Evolutionary conservation across 1,140 invertebrate species (phyloP).

Genomic region (Drosophila triauraria): DNA sequence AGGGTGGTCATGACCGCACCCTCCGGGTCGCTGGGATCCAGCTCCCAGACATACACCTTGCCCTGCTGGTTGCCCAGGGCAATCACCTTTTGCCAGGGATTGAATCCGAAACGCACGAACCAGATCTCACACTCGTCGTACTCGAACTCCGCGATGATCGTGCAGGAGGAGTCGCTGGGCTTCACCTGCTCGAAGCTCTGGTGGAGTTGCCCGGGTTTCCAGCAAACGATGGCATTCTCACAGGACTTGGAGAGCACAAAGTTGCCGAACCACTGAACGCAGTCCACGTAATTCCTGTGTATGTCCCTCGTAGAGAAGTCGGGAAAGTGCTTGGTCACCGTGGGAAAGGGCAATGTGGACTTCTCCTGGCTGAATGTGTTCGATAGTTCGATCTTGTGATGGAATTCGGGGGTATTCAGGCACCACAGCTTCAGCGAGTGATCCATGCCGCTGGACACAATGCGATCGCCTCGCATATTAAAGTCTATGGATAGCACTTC

Average conservation of each 20-base stretch:
- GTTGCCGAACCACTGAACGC: conserved; percentile 98
- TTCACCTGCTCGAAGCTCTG: conserved; percentile 70
- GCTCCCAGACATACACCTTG: conserved; percentile 97
- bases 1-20: conserved; percentile 91
- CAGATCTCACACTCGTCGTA: conserved; percentile 99
- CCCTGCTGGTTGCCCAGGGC: conserved; percentile 97
- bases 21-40: conserved; percentile 93
- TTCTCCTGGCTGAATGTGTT: conserved; percentile 92
- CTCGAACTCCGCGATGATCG: conserved; percentile 93
- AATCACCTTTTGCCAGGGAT: conserved; percentile 94
- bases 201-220: conserved; percentile 80
- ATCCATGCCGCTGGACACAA: conserved; percentile 99
- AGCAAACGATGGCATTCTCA: conserved; percentile 93
- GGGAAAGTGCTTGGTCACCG: conserved; percentile 97
- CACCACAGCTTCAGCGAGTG: conserved; percentile 98
- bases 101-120: conserved; percentile 98
- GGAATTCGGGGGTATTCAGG: conserved; percentile 93
- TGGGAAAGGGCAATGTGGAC: conserved; percentile 93
- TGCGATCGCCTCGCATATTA: conserved; percentile 93
- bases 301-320: conserved; percentile 98
- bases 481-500: conserved; percentile 98
- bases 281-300: conserved; percentile 99
- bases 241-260: conserved; percentile 99
- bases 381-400: conserved; percentile 94
- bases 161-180: conserved; percentile 78